These are phyloP conservation scores for Percopsis omiscomaycus DNA, from an alignment of 2,797 vertebrate species.

Conservation along the genomic window DNA sequence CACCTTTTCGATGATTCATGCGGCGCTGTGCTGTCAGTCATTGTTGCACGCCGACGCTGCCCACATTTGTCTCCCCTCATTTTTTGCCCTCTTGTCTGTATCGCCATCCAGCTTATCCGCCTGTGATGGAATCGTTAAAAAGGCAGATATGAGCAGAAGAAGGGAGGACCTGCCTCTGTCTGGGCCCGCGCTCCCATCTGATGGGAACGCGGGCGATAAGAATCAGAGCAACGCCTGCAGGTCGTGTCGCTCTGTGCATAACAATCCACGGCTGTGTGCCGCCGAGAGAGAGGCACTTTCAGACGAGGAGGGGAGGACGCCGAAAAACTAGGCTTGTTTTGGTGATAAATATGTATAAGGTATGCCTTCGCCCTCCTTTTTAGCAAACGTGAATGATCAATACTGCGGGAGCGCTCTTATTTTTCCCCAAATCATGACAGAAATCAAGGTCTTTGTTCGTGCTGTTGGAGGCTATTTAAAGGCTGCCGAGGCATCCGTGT, in stretches of 20 bases:
- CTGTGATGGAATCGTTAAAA: constrained; percentile 81
- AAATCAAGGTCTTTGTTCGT: constrained; percentile 66
- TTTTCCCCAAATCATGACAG: constrained; percentile 54
- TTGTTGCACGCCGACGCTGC: constrained; percentile 68
- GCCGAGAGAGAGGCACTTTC: constrained; percentile 49
- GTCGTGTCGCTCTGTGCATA: constrained; percentile 75
- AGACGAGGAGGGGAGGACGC: constrained; percentile 31
- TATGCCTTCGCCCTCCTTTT: constrained; percentile 49
- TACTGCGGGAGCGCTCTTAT: constrained; percentile 39
- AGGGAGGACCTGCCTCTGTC: constrained; percentile 72
- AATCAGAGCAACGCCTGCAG: constrained; percentile 74
- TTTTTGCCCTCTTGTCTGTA: constrained; percentile 70
- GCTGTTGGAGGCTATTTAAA: constrained; percentile 53
- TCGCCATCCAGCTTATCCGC: constrained; percentile 72
- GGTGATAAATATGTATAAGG: constrained; percentile 69
- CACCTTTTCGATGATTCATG: constrained; percentile 68
- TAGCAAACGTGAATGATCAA: constrained; percentile 66
- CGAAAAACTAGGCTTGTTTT: constrained; percentile 34
- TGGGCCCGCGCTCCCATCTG: constrained; percentile 72
- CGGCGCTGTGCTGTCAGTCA: constrained; percentile 64
- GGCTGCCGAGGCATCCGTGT: constrained; percentile 21
- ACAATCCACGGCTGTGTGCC: constrained; percentile 65
- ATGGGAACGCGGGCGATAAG: constrained; percentile 72
- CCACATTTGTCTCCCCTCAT: constrained; percentile 60
- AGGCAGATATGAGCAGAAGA: constrained; percentile 74